Evolutionary conservation across 2,888 invertebrate species (phyloP), one percentile per base, ranked within the genome.

Genomic region (Pherbina coryleti): DNA sequence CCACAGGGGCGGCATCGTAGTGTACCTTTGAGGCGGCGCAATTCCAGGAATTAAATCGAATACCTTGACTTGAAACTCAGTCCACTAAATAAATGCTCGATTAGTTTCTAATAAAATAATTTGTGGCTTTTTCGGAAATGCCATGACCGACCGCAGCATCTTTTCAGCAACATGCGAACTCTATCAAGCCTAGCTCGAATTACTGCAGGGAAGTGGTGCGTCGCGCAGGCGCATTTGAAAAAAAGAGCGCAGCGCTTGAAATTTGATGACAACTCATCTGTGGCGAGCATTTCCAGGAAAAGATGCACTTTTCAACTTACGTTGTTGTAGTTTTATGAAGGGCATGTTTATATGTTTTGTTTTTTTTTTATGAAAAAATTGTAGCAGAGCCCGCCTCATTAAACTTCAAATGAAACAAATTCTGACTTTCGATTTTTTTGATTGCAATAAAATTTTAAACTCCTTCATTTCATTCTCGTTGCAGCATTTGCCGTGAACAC

Each of bases 1-100:
- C 66, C 31, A 28, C 51, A 44, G 44, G 71, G 79, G 77, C 82
- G 82, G 80, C 81, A 80, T 80, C 76, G n/a, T 44, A 60, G 80
- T 78, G 82, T 84, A 84, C 82, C 84, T 83, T 80, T 85, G 84
- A 84, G 80, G 84, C 81, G 77, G 79, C 78, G 81, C 76, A 84
- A 84, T 88, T 88, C 88, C 84, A 82, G 84, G 88, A 88, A 88
- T 87, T 85, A 84, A 88, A 88, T 86, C 86, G 88, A 87, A 87
- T 87, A 88, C 87, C 85, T 82, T 79, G 22, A 28, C 25, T 62
- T 62, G 55, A 55, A 31, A 31, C 28, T 64, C 64, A 55, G 64
- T 31, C 64, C 25, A 31, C 28, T 44, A 44, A 71, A 71, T 71
- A 78, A 74, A 74, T 76, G 78, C 76, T 74, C 76, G 78, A 79